Conservation (phyloP, 2,888 invertebrate genomes). For the Thymelicus lineola region DNA sequence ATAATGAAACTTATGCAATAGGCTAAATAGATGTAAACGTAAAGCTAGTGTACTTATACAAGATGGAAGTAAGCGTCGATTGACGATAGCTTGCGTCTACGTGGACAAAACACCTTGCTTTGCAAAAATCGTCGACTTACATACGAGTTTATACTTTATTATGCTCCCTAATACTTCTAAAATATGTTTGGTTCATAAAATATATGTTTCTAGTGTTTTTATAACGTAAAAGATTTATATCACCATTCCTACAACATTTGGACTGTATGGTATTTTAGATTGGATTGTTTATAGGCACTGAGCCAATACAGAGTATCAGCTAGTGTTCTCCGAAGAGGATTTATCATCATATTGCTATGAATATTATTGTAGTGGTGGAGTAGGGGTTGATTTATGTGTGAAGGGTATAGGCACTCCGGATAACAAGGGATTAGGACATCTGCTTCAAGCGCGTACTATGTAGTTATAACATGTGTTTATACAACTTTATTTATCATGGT, state of each 20-base stretch:
- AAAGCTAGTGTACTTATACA: no score
- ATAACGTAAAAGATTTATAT: constrained; percentile 5
- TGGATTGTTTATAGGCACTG: constrained; percentile 16
- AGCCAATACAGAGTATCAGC: constrained; percentile 7
- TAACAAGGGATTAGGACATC: constrained; percentile 29
- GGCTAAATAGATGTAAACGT: no score
- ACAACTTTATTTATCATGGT: not conserved
- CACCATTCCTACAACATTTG: not conserved
- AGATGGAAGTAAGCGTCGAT: no score
- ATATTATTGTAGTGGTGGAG: constrained; percentile 19
- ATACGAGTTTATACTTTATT: no score
- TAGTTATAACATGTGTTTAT: not conserved
- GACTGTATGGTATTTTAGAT: constrained; percentile 4
- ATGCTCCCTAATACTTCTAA: no score
- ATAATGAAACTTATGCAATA: no score
- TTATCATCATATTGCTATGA: constrained; percentile 25
- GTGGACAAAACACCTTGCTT: no score
- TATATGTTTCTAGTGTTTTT: not conserved
- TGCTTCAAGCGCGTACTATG: constrained; percentile 23
- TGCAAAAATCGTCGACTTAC: no score
- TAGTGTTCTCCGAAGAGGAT: constrained; percentile 11
- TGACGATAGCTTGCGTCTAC: no score
- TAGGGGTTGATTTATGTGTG: constrained; percentile 27
- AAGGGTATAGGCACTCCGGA: constrained; percentile 31
- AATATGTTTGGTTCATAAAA: not conserved